Base-by-base conservation (phyloP, 1,140 invertebrate genomes). In the Drosophila mayri region DNA sequence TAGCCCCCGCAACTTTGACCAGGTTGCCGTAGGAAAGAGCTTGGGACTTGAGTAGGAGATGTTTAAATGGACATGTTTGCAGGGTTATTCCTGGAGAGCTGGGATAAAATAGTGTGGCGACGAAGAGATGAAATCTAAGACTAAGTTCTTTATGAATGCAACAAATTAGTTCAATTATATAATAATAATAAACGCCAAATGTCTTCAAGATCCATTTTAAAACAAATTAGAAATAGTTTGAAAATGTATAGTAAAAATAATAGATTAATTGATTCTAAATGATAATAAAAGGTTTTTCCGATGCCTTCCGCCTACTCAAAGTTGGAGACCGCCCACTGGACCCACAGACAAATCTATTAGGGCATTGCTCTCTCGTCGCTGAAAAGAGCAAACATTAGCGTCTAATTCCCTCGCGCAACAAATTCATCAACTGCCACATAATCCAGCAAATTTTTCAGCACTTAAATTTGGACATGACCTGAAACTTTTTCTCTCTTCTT, bases 391-490 rank as follows among this genome's bases (percentile, higher is more conserved):
- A 54, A 79, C 75, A 86, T 86, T 85, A 81, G 70, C 70, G 76
- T 79, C 67, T 81, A 85, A 85, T 81, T 85, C 82, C 74, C 82
- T 59, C 35, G 74, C 68, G 59, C 65, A 88, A 88, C 75, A 86
- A 80, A 87, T 87, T 88, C 76, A 87, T 86, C 78, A 86, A 86
- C 64, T 75, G 78, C 78, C 78, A 68, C 79, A 86, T 87, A 88
- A 87, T 77, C 84, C 84, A 87, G 84, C 62, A 77, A 80, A 87
- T 78, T 87, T 88, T 87, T 88, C 80, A 88, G 76, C 84, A 87
- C 84, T 87, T 87, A 88, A 88, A 87, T 87, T 83, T 83, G 84
- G 77, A 86, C 82, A 86, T 82, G 82, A 87, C 70, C 79, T 64
- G 55, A 82, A 86, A 87, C 47, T 86, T 86, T 76, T 61, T 50